Percentiles rank a stretch among this genome's conserved stretches.
phyloP scores from a whole-genome alignment of 1,140 invertebrate genomes.

The Sminthurinus signatus region DNA sequence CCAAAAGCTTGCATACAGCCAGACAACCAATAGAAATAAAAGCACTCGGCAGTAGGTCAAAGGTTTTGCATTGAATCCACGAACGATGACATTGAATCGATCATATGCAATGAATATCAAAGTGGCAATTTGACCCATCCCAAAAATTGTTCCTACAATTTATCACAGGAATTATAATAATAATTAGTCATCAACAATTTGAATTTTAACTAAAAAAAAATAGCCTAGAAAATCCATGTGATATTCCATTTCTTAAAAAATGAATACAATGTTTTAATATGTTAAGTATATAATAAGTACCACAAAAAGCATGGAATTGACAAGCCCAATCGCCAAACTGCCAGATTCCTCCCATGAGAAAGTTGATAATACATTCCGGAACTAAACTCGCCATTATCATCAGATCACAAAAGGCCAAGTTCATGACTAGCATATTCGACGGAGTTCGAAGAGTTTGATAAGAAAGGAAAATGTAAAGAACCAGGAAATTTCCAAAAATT shows the following conservation, averaged over 20 bases:
- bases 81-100: slow-evolving; percentile 45
- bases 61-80: slow-evolving; percentile 42
- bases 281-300: too few species aligned
- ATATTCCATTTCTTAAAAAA: too few species aligned
- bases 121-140: slow-evolving; percentile 42
- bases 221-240: too few species aligned
- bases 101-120: slow-evolving; percentile 44
- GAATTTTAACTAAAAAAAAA: too few species aligned
- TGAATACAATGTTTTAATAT: too few species aligned
- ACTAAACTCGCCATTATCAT: slow-evolving; percentile 41
- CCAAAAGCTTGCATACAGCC: slow-evolving; percentile 42
- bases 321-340: slow-evolving; percentile 36
- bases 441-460: slow-evolving; percentile 44
- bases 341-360: too few species aligned
- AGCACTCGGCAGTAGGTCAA: slow-evolving; percentile 41
- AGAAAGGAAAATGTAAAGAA: slow-evolving; percentile 32
- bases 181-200: too few species aligned
- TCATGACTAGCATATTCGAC: slow-evolving; percentile 49
- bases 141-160: slow-evolving; percentile 42
- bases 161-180: slow-evolving; percentile 46
- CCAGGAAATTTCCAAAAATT: slow-evolving; percentile 31
- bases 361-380: slow-evolving; percentile 42
- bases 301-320: slow-evolving; percentile 36
- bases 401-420: slow-evolving; percentile 47
- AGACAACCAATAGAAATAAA: slow-evolving; percentile 39